Base-by-base conservation (phyloP, 2,888 invertebrate species). In the Petrolisthes cinctipes region DNA sequence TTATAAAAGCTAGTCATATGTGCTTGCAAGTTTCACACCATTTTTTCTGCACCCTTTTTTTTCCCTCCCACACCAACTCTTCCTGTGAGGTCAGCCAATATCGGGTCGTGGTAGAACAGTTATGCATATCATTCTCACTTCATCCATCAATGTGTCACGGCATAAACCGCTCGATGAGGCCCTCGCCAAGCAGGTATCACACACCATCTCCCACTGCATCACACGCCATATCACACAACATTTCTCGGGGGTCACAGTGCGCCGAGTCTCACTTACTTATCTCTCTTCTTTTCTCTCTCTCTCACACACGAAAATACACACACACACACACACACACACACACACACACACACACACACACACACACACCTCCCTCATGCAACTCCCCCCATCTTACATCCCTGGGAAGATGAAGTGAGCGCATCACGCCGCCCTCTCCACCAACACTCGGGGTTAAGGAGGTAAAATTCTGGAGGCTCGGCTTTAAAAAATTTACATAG, bases 311-410 rank as follows among this genome's bases (percentile, higher is more conserved):
- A 4, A 80, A 0, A 80, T 11, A 61, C 56, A 11, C 6, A 66
- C 11, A 11, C 66, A 14, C 11, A 17, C 11, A 14, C 17, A 73
- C 73, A 73, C 73, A 11, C n/a, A 17, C 73, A 17, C 23, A 7
- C 7, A 17, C 23, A 80, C 53, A 68, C 53, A 68, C 53, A 68
- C n/a, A 82, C 4, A 71, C 20, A 83, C 54, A 83, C 11, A 61
- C 61, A 80, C n/a, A 80, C 56, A 56, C 56, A 54, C 23, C 14
- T 9, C 17, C 11, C 17, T 54, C 79, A 51, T 17, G 54, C 54
- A 54, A 54, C 79, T 79, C 23, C 73, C 14, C 11, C 9, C n/a
- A 79, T 54, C n/a, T 54, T 56, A 54, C 17, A 17, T 9, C 61
- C 11, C 9, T 9, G 61, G 61, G 17, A 11, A 11, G 61, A 61